Percentiles rank a stretch among this genome's conserved stretches.
phyloP scores from a whole-genome alignment of 2,888 invertebrate genomes.

The Heliothis peltigera region DNA sequence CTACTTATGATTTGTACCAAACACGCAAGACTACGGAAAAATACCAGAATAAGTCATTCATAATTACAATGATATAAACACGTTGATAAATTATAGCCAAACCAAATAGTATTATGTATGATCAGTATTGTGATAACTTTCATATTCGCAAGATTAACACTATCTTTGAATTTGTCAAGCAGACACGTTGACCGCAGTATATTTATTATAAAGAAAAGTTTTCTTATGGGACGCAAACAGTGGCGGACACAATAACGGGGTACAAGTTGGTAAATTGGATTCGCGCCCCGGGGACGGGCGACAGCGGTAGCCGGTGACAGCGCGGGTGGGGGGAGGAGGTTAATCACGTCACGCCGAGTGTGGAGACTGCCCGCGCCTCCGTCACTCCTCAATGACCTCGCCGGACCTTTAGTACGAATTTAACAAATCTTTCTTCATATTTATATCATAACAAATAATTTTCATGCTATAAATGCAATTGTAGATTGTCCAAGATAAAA shows the following conservation, averaged over 20 bases:
- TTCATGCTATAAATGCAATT: constrained; percentile 18
- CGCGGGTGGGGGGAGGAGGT: constrained; percentile 38
- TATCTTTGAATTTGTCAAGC: constrained; percentile 47
- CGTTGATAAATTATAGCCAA: constrained; percentile 8
- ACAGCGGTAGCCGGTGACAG: constrained; percentile 60
- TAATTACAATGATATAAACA: constrained; percentile 22
- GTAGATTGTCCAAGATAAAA: constrained; percentile 31
- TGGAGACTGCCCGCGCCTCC: constrained; percentile 45
- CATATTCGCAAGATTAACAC: constrained; percentile 4
- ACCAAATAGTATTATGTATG: constrained; percentile 8
- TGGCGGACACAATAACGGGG: constrained; percentile 79
- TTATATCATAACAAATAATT: constrained; percentile 20
- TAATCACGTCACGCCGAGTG: constrained; percentile 65
- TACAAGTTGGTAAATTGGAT: constrained; percentile 86
- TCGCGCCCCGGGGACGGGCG: constrained; percentile 79
- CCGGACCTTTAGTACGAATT: constrained; percentile 20
- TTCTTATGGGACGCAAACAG: constrained; percentile 72
- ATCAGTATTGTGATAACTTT: constrained; percentile 17
- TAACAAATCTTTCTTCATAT: constrained; percentile 16
- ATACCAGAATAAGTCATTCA: constrained; percentile 5
- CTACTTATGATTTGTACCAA: no score
- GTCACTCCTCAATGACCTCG: constrained; percentile 43
- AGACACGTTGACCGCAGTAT: constrained; percentile 61
- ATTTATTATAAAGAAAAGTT: constrained; percentile 74
- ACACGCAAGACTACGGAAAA: constrained; percentile 16